Conservation (phyloP, 1,140 invertebrate species). For the Antheraea pernyi region DNA sequence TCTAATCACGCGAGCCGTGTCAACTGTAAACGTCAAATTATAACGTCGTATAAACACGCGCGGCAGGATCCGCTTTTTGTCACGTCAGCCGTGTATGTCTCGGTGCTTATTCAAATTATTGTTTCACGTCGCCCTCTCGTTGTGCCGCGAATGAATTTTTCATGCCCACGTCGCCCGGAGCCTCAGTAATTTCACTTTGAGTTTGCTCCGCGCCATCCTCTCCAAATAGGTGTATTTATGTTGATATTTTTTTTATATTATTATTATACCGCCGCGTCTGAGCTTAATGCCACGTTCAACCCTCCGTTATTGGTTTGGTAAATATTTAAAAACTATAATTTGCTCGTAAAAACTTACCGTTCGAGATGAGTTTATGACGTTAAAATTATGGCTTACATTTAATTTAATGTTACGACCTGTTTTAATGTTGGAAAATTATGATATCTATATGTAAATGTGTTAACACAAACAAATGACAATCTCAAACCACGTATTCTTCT, state of each 20-base stretch:
- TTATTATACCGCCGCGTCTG: too few relatives aligned
- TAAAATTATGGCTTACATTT: too few relatives aligned
- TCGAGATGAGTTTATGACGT: too few relatives aligned
- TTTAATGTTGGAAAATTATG: too few relatives aligned
- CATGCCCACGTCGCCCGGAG: constrained; percentile 61
- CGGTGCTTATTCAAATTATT: constrained; percentile 78
- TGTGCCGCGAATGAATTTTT: constrained; percentile 75
- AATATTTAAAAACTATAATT: too few relatives aligned
- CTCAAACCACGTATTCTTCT: too few relatives aligned
- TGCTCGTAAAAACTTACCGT: too few relatives aligned
- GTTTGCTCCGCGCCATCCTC: constrained; percentile 42
- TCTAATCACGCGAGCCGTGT: constrained; percentile 51
- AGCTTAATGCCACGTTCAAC: not conserved
- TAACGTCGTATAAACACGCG: constrained; percentile 64
- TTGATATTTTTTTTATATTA: constrained; percentile 37
- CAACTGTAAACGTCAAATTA: constrained; percentile 72
- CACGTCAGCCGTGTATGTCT: constrained; percentile 57
- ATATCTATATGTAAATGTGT: too few relatives aligned
- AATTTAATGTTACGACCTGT: too few relatives aligned
- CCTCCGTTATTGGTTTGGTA: not conserved
- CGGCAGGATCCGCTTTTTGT: constrained; percentile 64
- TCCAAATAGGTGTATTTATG: constrained; percentile 57
- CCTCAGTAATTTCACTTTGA: constrained; percentile 73
- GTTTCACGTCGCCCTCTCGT: constrained; percentile 65
- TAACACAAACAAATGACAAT: too few relatives aligned